A percentile compares a stretch with the other conserved stretches of the same genome.
Evolutionary conservation across 2,113 vertebrate species (phyloP).

Genomic region (Rhinolophus sinicus): DNA sequence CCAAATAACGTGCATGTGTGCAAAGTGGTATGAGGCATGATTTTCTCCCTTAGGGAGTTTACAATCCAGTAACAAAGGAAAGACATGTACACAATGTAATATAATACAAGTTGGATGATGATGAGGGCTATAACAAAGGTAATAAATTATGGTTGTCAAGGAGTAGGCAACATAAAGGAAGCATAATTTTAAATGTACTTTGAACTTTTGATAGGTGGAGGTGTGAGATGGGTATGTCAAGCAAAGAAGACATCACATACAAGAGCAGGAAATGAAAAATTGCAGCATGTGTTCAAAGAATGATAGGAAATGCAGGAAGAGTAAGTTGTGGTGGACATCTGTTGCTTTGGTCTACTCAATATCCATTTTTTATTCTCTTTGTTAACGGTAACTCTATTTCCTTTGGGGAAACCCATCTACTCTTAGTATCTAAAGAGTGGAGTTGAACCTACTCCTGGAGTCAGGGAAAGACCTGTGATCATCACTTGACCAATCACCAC

Average conservation of each 20-base stretch:
- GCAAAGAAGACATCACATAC: slow-evolving; percentile 22
- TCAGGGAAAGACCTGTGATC: not conserved
- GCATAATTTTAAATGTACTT: slow-evolving; percentile 61
- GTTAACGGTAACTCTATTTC: not conserved
- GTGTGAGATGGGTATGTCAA: slow-evolving; percentile 43
- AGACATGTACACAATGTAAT: not conserved
- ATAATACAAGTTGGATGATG: not conserved
- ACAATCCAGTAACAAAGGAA: not conserved
- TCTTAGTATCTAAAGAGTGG: not conserved
- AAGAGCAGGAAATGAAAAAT: slow-evolving; percentile 48
- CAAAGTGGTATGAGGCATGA: not conserved
- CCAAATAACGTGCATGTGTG: not conserved
- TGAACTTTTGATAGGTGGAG: slow-evolving; percentile 65
- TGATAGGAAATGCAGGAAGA: slow-evolving; percentile 39
- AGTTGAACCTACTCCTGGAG: not conserved
- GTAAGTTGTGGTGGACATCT: slow-evolving; percentile 12
- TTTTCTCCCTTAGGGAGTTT: not conserved
- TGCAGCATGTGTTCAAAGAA: slow-evolving; percentile 9
- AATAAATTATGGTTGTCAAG: slow-evolving; percentile 41
- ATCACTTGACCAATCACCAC: not conserved
- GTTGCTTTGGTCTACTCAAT: slow-evolving; percentile 28
- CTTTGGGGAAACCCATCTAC: not conserved
- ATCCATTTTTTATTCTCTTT: slow-evolving; percentile 7
- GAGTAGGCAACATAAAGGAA: slow-evolving; percentile 15
- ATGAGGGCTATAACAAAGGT: not conserved